Evolutionary conservation across 1,140 invertebrate species (phyloP), one percentile per base, ranked within the genome.

Genomic region (Phocides pigmalion): DNA sequence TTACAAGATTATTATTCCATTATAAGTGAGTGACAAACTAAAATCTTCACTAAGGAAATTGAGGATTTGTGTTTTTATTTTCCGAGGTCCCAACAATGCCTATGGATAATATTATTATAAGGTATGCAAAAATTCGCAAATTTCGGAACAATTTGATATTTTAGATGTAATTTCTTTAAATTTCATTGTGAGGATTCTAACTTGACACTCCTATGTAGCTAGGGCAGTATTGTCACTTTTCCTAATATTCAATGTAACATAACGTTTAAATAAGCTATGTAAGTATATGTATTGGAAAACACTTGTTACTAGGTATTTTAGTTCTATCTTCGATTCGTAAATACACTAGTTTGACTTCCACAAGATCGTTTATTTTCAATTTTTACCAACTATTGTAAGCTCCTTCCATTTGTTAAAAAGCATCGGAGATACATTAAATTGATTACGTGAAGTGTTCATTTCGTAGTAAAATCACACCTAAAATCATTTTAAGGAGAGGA

Each of bases 251-350:
- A 19, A 35, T 53, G 50, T 37, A n/a, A 9, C 12, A 49, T 9
- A 47, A 16, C 41, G 19, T 54, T 20, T 46, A 39, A 39, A 15
- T 54, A 54, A 41, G 50, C 37, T 54, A 41, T 39, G 17, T 11
- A 28, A n/a, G 19, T 46, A 19, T 46, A 32, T 32, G 22, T 54
- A 44, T 41, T 42, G 20, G 37, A 56, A 56, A 19, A 42, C n/a
- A 19, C 11, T 56, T 56, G 28, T 35, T 56, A 56, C 19, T 56
- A 56, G 51, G 20, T 37, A 47, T 25, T 47, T 42, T 46, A 59
- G 56, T 58, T 41, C 14, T 15, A 28, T 20, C 17, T 54, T 22
- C 22, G 35, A 54, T 17, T 4, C 25, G 2, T 28, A 28, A 28
- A 28, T 28, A 28, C 20, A 3, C 5, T 22, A 22, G 25, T 28